Evolutionary conservation across 2,797 vertebrate species (phyloP).

Genomic region (Lepus oiostolus): DNA sequence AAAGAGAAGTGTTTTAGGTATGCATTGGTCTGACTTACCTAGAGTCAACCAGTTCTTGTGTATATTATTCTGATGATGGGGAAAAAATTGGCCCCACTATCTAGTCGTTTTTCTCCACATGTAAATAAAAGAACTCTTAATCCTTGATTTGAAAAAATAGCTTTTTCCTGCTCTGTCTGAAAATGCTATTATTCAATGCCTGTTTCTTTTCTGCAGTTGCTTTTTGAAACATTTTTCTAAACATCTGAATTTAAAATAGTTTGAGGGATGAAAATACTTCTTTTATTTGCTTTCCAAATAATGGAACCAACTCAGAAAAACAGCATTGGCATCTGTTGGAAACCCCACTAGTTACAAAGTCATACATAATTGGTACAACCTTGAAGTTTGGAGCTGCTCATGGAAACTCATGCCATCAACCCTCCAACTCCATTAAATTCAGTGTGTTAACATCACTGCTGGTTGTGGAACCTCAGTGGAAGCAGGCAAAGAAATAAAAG

Average conservation of each 20-base stretch:
- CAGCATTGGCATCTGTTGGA: conserved; percentile 25
- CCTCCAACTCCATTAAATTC: conserved; percentile 53
- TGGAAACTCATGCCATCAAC: conserved; percentile 40
- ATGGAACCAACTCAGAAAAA: conserved; percentile 71
- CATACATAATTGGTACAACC: conserved; percentile 47
- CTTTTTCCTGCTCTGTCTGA: conserved; percentile 31
- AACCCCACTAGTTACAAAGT: conserved; percentile 60
- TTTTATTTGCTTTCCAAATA: conserved; percentile 75
- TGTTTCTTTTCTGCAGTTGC: conserved; percentile 47
- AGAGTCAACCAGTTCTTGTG: conserved; percentile 48
- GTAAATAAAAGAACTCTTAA: conserved; percentile 64
- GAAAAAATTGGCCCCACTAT: conserved; percentile 56
- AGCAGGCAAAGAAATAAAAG: conserved; percentile 57
- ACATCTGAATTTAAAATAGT: conserved; percentile 70
- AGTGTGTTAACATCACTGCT: conserved; percentile 16
- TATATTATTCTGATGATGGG: conserved; percentile 61
- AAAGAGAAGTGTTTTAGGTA: conserved; percentile 44
- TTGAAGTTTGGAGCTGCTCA: conserved; percentile 62
- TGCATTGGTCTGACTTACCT: conserved; percentile 53
- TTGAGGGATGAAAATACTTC: conserved; percentile 63
- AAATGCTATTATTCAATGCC: conserved; percentile 47
- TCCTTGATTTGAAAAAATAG: conserved; percentile 35
- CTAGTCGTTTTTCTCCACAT: conserved; percentile 36
- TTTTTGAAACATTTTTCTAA: conserved; percentile 51
- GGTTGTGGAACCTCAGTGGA: background rate